Evolutionary conservation across 2,888 invertebrate species (phyloP), one percentile per base, ranked within the genome.

Genomic region (Achlya flavicornis): DNA sequence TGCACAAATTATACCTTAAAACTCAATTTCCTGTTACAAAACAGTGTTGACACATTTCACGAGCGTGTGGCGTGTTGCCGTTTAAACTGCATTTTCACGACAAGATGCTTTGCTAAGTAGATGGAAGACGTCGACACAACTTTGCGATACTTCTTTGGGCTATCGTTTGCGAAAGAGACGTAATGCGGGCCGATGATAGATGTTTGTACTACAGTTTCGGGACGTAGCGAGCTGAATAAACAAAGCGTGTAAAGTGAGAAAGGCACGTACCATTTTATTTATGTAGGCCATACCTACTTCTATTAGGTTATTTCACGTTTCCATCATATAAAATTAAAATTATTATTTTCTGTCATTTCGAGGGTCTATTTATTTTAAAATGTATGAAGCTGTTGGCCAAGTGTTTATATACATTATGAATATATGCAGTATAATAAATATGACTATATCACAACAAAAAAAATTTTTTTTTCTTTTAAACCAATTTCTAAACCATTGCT

Each of bases 81-180:
- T 66, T 71, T 67, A 69, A 70, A 67, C 63, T 67, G 68, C 66
- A 65, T 69, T 73, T 68, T 61, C 16, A 46, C 59, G 63, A 63
- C 69, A 66, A 70, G 68, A 70, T 63, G 68, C 61, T 62, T 61
- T 43, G 53, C 63, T 63, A 64, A 65, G 63, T 63, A 60, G 59
- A 41, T 41, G 41, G 3, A 41, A 12, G 8, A 61, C 65, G 66
- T 48, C 43, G 57, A 61, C 43, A 41, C 58, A 35, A 58, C 43
- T 63, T 65, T 41, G 12, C 19, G 12, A 41, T 19, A 7, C 41
- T 41, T 19, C 41, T 41, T 58, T 41, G 43, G 41, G 43, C 12
- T 43, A 60, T 26, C 41, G 43, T 43, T 26, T 60, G 41, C 60
- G 19, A 60, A 41, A 26, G 41, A 41, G 43, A 60, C 35, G 53